Percentiles rank a stretch among this genome's conserved stretches.
These are phyloP conservation scores for Malacosoma neustria DNA, from an alignment of 2,888 invertebrate genomes.

Conservation along the genomic window DNA sequence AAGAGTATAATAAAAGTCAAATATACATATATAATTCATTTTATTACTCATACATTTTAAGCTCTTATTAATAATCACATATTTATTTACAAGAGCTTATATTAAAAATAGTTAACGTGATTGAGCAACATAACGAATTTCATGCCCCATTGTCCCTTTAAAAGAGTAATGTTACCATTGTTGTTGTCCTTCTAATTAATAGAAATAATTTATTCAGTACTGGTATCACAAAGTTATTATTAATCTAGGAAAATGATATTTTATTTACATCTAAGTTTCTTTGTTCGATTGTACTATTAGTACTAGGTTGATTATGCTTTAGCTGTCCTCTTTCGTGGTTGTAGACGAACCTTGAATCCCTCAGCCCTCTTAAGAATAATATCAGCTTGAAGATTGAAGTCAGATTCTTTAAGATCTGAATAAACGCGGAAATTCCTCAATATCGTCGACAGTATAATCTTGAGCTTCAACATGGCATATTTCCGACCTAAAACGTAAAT, in stretches of 20 bases:
- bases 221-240: constrained; percentile 32
- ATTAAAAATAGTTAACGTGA: constrained; percentile 24
- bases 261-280: constrained; percentile 4
- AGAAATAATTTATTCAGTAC: constrained; percentile 45
- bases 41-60: constrained; percentile 23
- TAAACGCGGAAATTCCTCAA: constrained; percentile 82
- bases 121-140: constrained; percentile 34
- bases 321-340: constrained; percentile 74
- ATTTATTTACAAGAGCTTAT: constrained; percentile 44
- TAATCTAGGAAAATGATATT: constrained; percentile 1
- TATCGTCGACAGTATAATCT: constrained; percentile 84
- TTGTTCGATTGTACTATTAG: neutral
- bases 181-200: constrained; percentile 28
- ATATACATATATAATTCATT: constrained; percentile 9
- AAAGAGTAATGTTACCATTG: constrained; percentile 35
- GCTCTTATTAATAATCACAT: constrained; percentile 32
- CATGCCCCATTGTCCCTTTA: constrained; percentile 23
- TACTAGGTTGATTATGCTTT: constrained; percentile 33
- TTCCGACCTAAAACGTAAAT: constrained; percentile 81
- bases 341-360: constrained; percentile 82
- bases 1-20: constrained; percentile 11
- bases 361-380: constrained; percentile 86
- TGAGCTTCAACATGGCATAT: constrained; percentile 86
- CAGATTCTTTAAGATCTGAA: constrained; percentile 79
- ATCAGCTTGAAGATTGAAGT: constrained; percentile 83